Conservation (phyloP, 1,140 invertebrate genomes). For the Drosophila cardini region DNA sequence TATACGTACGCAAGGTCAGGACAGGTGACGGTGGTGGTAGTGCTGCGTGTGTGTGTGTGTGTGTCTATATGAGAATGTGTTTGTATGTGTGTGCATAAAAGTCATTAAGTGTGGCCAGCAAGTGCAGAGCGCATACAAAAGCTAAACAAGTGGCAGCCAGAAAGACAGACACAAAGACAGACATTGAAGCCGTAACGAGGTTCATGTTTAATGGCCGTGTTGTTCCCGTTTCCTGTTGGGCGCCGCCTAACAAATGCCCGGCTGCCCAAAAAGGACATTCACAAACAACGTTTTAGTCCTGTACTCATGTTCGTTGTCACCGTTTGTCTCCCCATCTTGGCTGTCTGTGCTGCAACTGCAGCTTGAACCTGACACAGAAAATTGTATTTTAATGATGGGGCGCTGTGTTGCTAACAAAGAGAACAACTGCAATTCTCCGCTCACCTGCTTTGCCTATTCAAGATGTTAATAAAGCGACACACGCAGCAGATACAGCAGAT, state of each 20-base stretch:
- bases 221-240: slow-evolving; percentile 42
- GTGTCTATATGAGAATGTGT: slow-evolving; percentile 39
- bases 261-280: slow-evolving; percentile 77
- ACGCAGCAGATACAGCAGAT: slow-evolving; percentile 51
- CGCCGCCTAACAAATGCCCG: slow-evolving; percentile 58
- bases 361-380: slow-evolving; percentile 83
- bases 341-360: slow-evolving; percentile 50
- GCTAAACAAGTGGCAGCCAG: slow-evolving; percentile 44
- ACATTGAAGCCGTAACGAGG: slow-evolving; percentile 73
- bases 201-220: slow-evolving; percentile 81
- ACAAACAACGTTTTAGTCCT: slow-evolving; percentile 65
- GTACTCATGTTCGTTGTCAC: slow-evolving; percentile 47
- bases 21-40: neutral
- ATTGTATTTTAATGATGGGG: slow-evolving; percentile 82
- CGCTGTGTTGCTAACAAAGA: slow-evolving; percentile 45
- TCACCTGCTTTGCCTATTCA: slow-evolving; percentile 39
- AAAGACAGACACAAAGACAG: slow-evolving; percentile 38
- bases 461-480: slow-evolving; percentile 81
- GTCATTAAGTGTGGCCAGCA: slow-evolving; percentile 76
- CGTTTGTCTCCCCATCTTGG: neutral
- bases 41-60: slow-evolving; percentile 37
- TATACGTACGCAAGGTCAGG: slow-evolving; percentile 50
- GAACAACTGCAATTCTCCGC: slow-evolving; percentile 14
- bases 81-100: slow-evolving; percentile 62
- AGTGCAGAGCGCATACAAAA: slow-evolving; percentile 64